Evolutionary conservation across 2,113 vertebrate genomes (phyloP), one percentile per base, ranked within the genome.

Genomic region (Empidonax alnorum): DNA sequence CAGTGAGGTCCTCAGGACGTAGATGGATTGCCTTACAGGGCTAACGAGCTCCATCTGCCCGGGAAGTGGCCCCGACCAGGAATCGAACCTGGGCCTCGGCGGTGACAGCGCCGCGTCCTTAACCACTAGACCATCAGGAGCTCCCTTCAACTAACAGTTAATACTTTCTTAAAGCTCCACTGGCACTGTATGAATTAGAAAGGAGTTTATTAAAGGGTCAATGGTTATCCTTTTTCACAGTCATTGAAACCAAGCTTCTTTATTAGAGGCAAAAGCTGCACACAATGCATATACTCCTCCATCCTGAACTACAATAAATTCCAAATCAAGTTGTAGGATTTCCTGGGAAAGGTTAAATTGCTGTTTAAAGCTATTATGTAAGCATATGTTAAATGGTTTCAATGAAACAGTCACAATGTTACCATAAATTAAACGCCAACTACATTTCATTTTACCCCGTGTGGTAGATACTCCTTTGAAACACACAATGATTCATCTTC

Each of bases 281-380:
- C 20, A 82, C 10, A 75, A 23, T 3, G 6, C 30, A 49, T 4
- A 63, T 46, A 25, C 15, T 69, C 69, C 75, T 61, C 74, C 42
- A 37, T 49, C n/a, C 52, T 78, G n/a, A 87, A 72, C 22, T 65
- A 69, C 67, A 59, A 53, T 49, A 84, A 85, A 69, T 83, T 88
- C 33, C 71, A 84, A 73, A 80, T 62, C 42, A 84, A 84, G 49
- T 31, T 69, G 84, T 25, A 87, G 56, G 44, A 85, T 83, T 91
- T 73, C 55, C 63, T 80, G 7, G 7, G 79, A 94, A 96, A 94
- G 89, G 78, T 85, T 83, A 97, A 96, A 84, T 87, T 95, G 53
- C 87, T 62, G 72, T 90, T 95, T 93, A 93, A 95, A 93, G 90
- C 76, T 58, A 44, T 90, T 84, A 92, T 63, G 68, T 90, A 96